Percentiles rank a stretch among this genome's conserved stretches.
These are phyloP conservation scores for Zosterops japonicus DNA, from an alignment of 2,113 vertebrate genomes.

Conservation along the genomic window DNA sequence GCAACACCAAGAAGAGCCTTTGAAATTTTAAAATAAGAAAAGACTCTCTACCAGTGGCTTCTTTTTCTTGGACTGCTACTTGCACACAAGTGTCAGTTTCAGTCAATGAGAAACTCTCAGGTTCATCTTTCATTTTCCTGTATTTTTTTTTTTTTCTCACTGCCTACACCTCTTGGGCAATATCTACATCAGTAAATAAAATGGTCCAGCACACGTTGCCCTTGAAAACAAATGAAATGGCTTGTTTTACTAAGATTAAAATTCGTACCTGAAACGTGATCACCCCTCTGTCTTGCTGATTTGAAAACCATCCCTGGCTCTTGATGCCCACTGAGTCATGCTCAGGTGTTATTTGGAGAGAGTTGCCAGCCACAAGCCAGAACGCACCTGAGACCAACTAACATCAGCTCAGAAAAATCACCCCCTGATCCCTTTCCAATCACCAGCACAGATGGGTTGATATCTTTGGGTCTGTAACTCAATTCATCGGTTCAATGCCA, in stretches of 20 bases:
- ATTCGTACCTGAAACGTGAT: not conserved
- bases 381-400: not conserved
- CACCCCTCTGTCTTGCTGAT: not conserved
- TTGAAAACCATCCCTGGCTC: not conserved
- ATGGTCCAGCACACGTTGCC: not conserved
- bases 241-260: not conserved
- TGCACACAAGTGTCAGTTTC: not conserved
- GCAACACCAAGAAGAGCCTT: not conserved
- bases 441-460: not conserved
- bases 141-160: not conserved
- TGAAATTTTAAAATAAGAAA: not conserved
- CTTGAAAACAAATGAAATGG: not conserved
- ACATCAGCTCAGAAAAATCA: not conserved
- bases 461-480: not conserved
- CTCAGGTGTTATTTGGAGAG: not conserved
- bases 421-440: not conserved
- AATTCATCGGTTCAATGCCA: not conserved
- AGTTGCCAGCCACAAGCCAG: not conserved
- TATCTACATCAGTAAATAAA: not conserved
- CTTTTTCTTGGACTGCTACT: not conserved
- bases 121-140: not conserved
- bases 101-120: not conserved
- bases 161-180: not conserved
- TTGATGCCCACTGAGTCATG: fast-evolving
- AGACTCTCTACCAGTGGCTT: not conserved